Evolutionary conservation across 2,888 invertebrate genomes (phyloP), one percentile per base, ranked within the genome.

Genomic region (Lasioglossum oenotherae): DNA sequence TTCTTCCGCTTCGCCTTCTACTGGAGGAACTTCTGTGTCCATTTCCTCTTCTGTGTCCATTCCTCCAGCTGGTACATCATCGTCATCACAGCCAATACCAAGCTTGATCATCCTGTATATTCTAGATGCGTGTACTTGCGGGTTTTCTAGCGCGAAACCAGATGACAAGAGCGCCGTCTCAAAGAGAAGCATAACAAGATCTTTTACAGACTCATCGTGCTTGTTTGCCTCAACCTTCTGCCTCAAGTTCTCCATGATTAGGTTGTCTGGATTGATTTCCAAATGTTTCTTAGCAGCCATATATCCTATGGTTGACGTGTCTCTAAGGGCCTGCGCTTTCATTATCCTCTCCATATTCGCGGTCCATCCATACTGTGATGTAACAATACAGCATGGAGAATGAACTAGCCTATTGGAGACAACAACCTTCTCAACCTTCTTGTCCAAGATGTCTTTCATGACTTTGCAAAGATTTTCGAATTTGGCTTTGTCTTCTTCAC

Each of bases 301-400:
- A 96, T 99, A 99, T 64, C 99, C 99, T 99, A 99, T 99, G 88
- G 99, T 99, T 23, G 98, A 98, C 0, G 99, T 98, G 95, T 99
- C 99, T 57, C 99, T 96, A 19, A 99, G 97, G 64, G 99, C 99
- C 95, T 99, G 99, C 0, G 99, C 99, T 96, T 99, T 99, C 99
- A 99, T 99, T 96, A 99, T 99, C 86, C 99, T 97, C 95, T 99
- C 99, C 99, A 99, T 99, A 96, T 99, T 99, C 0, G 99, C 99
- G 0, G 99, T 98, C 99, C 99, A 99, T 75, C 99, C 99, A 94
- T 99, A 99, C 95, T 99, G 99, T 0, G 99, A 98, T 0, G 99
- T 99, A 80, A 99, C 99, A 93, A 99, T 99, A 95, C 99, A 99
- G 96, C 99, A 99, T 0, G 99, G 99, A 0, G 99, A 99, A 92